Conservation (phyloP, 2,113 vertebrate genomes). For the Ictidomys tridecemlineatus region DNA sequence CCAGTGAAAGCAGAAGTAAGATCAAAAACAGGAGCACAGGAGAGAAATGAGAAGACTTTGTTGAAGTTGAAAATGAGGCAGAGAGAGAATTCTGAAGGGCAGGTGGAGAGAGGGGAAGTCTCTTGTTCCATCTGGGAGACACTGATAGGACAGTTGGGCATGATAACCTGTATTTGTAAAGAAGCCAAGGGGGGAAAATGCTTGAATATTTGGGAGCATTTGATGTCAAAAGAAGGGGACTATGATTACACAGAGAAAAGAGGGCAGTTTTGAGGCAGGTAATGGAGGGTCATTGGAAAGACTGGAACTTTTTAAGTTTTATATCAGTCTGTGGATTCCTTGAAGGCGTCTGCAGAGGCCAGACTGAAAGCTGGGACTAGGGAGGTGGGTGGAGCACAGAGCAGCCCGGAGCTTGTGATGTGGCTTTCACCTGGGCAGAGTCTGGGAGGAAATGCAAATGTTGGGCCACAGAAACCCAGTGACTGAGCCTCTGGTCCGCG, state of each 20-base stretch:
- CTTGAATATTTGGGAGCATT: neutral
- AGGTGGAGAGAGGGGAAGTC: neutral
- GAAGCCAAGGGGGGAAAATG: neutral
- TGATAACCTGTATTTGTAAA: neutral
- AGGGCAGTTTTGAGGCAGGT: neutral
- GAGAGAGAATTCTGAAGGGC: neutral
- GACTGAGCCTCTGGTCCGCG: rapidly evolving
- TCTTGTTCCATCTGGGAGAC: neutral
- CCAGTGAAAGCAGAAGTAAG: neutral
- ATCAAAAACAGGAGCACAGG: neutral
- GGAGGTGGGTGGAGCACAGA: conserved; percentile 13
- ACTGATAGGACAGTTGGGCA: neutral
- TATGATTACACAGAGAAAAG: too few species aligned
- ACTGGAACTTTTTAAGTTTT: neutral
- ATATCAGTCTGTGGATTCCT: rapidly evolving
- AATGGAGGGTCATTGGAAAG: neutral
- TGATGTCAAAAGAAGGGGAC: neutral
- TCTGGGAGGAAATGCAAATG: conserved; percentile 47
- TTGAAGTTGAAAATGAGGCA: neutral
- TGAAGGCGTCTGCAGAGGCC: neutral
- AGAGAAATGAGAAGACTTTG: neutral
- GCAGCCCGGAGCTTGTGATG: neutral
- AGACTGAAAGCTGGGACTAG: too few species aligned
- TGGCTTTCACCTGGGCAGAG: neutral
- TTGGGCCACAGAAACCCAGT: rapidly evolving